phyloP scores from a whole-genome alignment of 1,140 invertebrate genomes.

The Danaus plexippus region DNA sequence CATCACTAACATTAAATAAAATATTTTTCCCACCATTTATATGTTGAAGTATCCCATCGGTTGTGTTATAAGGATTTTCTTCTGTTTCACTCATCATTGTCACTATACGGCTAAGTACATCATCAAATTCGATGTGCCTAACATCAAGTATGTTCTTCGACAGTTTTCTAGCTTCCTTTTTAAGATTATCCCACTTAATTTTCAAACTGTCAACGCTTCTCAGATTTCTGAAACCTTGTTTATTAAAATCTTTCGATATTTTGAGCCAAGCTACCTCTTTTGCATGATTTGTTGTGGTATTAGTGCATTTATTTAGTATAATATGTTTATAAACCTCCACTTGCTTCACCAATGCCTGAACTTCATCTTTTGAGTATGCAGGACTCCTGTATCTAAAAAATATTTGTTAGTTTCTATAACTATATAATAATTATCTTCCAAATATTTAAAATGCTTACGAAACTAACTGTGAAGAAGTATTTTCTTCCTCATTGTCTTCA shows the following conservation, averaged over 20 bases:
- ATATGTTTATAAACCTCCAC: constrained; percentile 47
- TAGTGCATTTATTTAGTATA: constrained; percentile 49
- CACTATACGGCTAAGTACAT: constrained; percentile 35
- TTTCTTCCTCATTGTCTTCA: constrained; percentile 17
- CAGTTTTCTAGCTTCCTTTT: constrained; percentile 40
- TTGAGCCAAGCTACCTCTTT: constrained; percentile 49
- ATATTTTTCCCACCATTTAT: constrained; percentile 26
- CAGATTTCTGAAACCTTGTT: constrained; percentile 29
- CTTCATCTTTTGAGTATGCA: constrained; percentile 40
- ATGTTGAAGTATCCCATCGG: constrained; percentile 15
- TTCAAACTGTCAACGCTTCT: constrained; percentile 44
- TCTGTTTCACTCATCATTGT: constrained; percentile 38
- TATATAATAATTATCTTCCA: constrained; percentile 3
- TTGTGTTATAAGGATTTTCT: constrained; percentile 16
- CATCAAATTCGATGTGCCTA: constrained; percentile 28
- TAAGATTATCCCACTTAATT: constrained; percentile 61
- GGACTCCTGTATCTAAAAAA: constrained; percentile 38
- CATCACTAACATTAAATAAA: not conserved
- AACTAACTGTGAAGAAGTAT: constrained; percentile 4
- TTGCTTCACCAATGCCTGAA: constrained; percentile 38
- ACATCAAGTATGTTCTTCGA: constrained; percentile 42
- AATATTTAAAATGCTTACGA: constrained; percentile 15
- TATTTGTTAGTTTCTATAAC: not conserved
- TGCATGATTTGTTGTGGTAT: constrained; percentile 29
- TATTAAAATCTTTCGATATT: constrained; percentile 50